A percentile compares a stretch with the other conserved stretches of the same genome.
phyloP scores from a whole-genome alignment of 1,140 invertebrate genomes.

The Aphidius gifuensis region DNA sequence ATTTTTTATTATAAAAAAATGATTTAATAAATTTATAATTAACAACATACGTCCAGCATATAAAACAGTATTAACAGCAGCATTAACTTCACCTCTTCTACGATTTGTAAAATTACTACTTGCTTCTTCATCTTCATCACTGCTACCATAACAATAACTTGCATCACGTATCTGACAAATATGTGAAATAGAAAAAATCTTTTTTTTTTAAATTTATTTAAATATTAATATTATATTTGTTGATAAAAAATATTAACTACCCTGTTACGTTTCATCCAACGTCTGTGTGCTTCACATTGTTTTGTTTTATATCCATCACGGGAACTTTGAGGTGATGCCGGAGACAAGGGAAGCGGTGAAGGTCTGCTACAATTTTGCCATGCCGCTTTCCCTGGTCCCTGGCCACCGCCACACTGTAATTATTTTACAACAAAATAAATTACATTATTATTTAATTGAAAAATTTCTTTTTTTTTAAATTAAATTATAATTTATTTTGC shows the following conservation, averaged over 20 bases:
- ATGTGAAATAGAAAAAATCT: slow-evolving; percentile 11
- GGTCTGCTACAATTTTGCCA: slow-evolving; percentile 77
- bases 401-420: slow-evolving; percentile 48
- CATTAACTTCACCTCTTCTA: slow-evolving; percentile 58
- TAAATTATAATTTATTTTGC: neutral
- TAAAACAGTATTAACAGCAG: slow-evolving; percentile 72
- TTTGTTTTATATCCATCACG: slow-evolving; percentile 64
- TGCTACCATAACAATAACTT: slow-evolving; percentile 66
- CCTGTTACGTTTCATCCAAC: slow-evolving; percentile 81
- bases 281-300: slow-evolving; percentile 63
- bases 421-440: slow-evolving; percentile 17
- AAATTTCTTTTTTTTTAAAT: neutral
- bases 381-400: slow-evolving; percentile 67
- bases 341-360: slow-evolving; percentile 48
- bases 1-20: no score
- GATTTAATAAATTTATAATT: no score
- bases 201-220: slow-evolving; percentile 7
- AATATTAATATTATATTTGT: neutral
- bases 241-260: slow-evolving; percentile 48
- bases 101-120: slow-evolving; percentile 40
- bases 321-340: slow-evolving; percentile 43
- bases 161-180: slow-evolving; percentile 67
- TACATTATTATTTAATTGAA: neutral
- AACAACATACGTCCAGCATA: slow-evolving; percentile 64
- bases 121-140: slow-evolving; percentile 59